These are phyloP conservation scores for Neomonachus schauinslandi DNA, from an alignment of 2,113 vertebrate species.

Conservation along the genomic window DNA sequence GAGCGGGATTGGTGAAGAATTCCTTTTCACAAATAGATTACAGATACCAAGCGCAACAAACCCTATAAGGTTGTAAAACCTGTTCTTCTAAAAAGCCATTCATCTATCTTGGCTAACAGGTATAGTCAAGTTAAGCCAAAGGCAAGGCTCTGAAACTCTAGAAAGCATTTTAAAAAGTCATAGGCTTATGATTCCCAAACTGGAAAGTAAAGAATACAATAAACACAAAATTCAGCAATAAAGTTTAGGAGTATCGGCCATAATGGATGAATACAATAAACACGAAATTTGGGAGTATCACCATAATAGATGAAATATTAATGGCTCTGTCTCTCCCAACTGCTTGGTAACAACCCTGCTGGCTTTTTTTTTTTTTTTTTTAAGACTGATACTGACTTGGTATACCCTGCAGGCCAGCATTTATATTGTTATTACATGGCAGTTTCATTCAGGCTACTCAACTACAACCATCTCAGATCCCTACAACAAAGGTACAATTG, in stretches of 20 bases:
- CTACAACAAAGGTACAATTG: neutral
- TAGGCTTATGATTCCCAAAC: neutral
- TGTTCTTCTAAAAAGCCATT: neutral
- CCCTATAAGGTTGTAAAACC: conserved; percentile 10
- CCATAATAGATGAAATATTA: neutral
- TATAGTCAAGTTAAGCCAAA: neutral
- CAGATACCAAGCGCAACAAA: neutral
- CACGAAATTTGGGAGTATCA: neutral
- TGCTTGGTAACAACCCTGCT: neutral
- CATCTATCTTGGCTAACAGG: neutral
- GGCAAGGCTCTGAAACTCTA: neutral
- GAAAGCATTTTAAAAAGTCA: neutral
- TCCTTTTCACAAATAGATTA: conserved; percentile 11
- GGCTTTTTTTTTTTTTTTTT: neutral
- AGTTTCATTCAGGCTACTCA: neutral
- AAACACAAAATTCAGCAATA: neutral
- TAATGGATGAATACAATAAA: neutral
- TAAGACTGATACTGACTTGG: neutral
- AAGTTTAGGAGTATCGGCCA: neutral
- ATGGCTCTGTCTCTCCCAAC: neutral
- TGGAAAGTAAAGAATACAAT: neutral
- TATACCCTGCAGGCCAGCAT: neutral
- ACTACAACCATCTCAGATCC: neutral
- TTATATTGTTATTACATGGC: neutral
- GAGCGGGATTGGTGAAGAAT: neutral